Conservation (phyloP, 2,113 vertebrate species). For the Mixornis gularis region DNA sequence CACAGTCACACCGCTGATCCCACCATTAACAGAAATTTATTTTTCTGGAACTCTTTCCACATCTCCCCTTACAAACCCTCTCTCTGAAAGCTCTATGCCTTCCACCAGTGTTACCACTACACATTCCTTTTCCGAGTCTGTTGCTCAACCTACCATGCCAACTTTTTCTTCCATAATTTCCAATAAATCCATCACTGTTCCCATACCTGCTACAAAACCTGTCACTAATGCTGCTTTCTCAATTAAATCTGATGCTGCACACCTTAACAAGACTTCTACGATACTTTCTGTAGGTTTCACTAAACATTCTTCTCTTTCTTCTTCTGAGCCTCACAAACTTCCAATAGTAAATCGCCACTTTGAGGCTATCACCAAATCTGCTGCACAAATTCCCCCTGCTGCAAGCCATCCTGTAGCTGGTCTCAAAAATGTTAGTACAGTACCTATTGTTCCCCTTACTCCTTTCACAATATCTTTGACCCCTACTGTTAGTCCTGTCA, state of each 20-base stretch:
- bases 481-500: slow-evolving; percentile 1
- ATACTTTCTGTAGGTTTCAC: slow-evolving; percentile 3
- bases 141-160: neutral
- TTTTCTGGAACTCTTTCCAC: neutral
- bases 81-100: neutral
- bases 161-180: neutral
- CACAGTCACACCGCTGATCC: neutral
- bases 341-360: neutral
- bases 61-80: neutral
- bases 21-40: neutral
- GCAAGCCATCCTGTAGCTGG: neutral
- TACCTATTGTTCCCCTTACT: slow-evolving; percentile 28
- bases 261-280: slow-evolving; percentile 15
- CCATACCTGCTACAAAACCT: neutral
- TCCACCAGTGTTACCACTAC: neutral
- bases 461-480: slow-evolving; percentile 19
- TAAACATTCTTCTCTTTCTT: slow-evolving; percentile 9
- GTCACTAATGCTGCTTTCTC: neutral
- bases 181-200: neutral
- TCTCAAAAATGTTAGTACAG: neutral
- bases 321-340: neutral
- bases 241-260: neutral
- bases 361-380: neutral
- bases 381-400: neutral
- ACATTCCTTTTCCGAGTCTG: neutral